Evolutionary conservation across 2,888 invertebrate species (phyloP).

Genomic region (Drosophila tripunctata): DNA sequence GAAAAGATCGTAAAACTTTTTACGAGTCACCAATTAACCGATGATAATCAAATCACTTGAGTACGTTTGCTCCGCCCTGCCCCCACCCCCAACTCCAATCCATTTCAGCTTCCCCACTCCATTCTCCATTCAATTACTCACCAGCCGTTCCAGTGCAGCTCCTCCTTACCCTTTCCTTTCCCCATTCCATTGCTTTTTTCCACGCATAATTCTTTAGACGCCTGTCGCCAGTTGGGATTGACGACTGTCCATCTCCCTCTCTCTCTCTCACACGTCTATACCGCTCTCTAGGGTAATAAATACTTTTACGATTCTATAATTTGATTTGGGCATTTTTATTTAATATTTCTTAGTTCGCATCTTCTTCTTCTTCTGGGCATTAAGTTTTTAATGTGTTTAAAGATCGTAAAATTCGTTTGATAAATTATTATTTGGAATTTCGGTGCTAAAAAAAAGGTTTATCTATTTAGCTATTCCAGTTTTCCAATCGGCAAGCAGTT

Average conservation of each 20-base stretch:
- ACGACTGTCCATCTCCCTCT: conserved; percentile 29
- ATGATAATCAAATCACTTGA: conserved; percentile 82
- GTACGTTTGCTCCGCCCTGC: conserved; percentile 30
- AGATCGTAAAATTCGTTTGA: conserved; percentile 78
- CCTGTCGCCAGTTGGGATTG: conserved; percentile 52
- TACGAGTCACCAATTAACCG: conserved; percentile 83
- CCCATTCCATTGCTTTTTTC: conserved; percentile 33
- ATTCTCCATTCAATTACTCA: not conserved
- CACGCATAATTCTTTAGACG: conserved; percentile 58
- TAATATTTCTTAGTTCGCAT: conserved; percentile 58
- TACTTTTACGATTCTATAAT: conserved; percentile 83
- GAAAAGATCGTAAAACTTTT: conserved; percentile 80
- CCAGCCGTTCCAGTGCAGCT: too few relatives aligned
- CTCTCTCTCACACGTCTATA: conserved; percentile 1
- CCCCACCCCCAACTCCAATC: too few relatives aligned
- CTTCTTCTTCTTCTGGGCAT: conserved; percentile 42
- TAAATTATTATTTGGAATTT: conserved; percentile 79
- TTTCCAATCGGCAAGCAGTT: not conserved
- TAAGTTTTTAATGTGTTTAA: conserved; percentile 74
- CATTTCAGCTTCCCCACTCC: not conserved
- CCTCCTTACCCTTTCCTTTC: not conserved
- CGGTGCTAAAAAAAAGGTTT: conserved; percentile 27
- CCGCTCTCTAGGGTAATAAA: conserved; percentile 68
- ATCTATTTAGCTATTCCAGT: conserved; percentile 1
- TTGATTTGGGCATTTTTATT: conserved; percentile 80